A percentile compares a stretch with the other conserved stretches of the same genome.
These are phyloP conservation scores for Vespertilio murinus DNA, from an alignment of 2,797 vertebrate genomes.

Conservation along the genomic window DNA sequence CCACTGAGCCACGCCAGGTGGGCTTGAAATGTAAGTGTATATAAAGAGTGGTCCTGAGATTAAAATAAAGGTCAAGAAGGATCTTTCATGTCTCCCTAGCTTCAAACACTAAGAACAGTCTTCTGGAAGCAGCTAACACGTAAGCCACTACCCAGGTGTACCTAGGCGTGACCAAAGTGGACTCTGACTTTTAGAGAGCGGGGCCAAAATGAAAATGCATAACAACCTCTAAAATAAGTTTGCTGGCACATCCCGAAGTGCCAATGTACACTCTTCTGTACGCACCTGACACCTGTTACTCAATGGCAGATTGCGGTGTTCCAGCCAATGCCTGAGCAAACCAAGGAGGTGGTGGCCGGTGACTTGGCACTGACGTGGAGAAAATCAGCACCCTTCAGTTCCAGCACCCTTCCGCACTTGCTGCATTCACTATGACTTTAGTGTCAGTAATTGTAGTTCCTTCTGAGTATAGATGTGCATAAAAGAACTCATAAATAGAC, in stretches of 20 bases:
- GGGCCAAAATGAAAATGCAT: conserved; percentile 16
- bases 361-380: neutral
- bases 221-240: conserved; percentile 6
- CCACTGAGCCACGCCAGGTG: no score
- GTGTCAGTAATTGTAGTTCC: neutral
- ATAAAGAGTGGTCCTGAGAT: neutral
- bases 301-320: neutral
- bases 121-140: neutral
- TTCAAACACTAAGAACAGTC: neutral
- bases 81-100: neutral
- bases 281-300: conserved; percentile 21
- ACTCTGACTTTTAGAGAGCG: conserved; percentile 52
- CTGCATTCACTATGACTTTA: neutral
- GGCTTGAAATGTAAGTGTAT: neutral
- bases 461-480: neutral
- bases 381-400: conserved; percentile 2
- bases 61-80: neutral
- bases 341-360: neutral
- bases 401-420: neutral
- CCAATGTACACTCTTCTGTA: neutral
- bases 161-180: neutral
- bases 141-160: conserved; percentile 5
- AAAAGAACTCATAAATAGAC: conserved; percentile 37
- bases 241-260: neutral
- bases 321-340: neutral